A percentile compares a stretch with the other conserved stretches of the same genome.
Evolutionary conservation across 2,888 invertebrate species (phyloP).

Genomic region (Dryobotodes eremita): DNA sequence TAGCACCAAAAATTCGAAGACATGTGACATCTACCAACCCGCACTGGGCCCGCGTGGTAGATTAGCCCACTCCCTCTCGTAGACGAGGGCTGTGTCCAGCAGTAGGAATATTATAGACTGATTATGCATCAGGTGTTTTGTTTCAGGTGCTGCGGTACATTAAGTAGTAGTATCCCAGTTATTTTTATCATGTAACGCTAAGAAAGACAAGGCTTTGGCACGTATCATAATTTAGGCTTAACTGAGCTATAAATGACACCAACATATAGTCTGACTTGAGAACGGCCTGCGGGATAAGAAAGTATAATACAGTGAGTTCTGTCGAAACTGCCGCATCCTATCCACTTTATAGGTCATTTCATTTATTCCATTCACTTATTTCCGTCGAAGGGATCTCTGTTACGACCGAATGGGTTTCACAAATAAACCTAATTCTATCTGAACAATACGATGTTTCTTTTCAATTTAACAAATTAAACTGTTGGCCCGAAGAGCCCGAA

Average conservation of each 20-base stretch:
- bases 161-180: neutral
- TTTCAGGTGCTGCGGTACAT: slow-evolving; percentile 1
- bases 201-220: neutral
- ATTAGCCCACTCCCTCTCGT: too few species aligned
- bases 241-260: slow-evolving; percentile 44
- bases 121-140: neutral
- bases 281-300: slow-evolving; percentile 65
- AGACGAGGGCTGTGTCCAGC: too few species aligned
- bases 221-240: slow-evolving; percentile 34
- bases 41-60: too few species aligned
- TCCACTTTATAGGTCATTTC: slow-evolving; percentile 88
- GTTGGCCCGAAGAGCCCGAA: slow-evolving; percentile 71
- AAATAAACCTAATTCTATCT: slow-evolving; percentile 88
- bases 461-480: slow-evolving; percentile 89
- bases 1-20: too few species aligned
- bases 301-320: slow-evolving; percentile 78
- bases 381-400: slow-evolving; percentile 84
- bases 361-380: slow-evolving; percentile 89
- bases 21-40: too few species aligned
- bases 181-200: neutral
- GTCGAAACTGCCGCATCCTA: slow-evolving; percentile 83
- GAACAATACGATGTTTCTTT: slow-evolving; percentile 88
- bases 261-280: slow-evolving; percentile 38
- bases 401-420: slow-evolving; percentile 87
- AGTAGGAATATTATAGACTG: too few species aligned